Percentiles rank a stretch among this genome's conserved stretches.
Conservation (phyloP, 2,888 invertebrate species). For the Geophilus truncorum region DNA sequence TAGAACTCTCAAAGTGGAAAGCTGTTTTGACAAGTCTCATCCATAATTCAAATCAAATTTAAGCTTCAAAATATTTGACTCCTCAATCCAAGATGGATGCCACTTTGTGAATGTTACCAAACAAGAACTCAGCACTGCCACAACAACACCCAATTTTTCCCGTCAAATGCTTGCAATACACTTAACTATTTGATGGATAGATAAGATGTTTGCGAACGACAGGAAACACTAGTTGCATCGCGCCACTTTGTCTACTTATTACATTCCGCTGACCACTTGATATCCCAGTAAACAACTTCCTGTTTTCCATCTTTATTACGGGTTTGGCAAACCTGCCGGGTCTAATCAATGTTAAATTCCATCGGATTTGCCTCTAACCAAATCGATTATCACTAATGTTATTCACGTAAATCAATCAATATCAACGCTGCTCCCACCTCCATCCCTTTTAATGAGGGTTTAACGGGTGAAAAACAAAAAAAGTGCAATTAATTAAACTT, state of each 20-base stretch:
- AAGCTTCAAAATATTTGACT: constrained; percentile 5
- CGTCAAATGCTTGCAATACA: too few species aligned
- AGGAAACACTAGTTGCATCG: background rate
- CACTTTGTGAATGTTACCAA: background rate
- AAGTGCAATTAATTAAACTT: background rate
- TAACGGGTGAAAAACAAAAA: background rate
- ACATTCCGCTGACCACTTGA: background rate
- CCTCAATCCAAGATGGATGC: background rate
- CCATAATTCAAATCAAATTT: constrained; percentile 8
- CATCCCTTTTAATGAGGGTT: background rate
- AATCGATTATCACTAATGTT: background rate
- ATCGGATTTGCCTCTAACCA: background rate
- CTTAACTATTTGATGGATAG: background rate
- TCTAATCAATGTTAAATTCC: background rate
- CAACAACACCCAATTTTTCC: background rate
- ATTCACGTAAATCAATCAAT: background rate
- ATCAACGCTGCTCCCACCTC: background rate
- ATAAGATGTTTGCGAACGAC: background rate
- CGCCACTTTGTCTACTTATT: background rate
- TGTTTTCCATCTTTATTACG: background rate
- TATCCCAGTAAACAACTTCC: background rate
- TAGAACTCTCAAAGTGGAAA: background rate
- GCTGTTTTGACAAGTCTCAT: constrained; percentile 12
- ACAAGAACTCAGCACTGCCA: too few species aligned
- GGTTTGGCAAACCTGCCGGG: background rate